Base-by-base conservation (phyloP, 1,140 invertebrate genomes). In the Gyrodactylus bullatarudis region DNA sequence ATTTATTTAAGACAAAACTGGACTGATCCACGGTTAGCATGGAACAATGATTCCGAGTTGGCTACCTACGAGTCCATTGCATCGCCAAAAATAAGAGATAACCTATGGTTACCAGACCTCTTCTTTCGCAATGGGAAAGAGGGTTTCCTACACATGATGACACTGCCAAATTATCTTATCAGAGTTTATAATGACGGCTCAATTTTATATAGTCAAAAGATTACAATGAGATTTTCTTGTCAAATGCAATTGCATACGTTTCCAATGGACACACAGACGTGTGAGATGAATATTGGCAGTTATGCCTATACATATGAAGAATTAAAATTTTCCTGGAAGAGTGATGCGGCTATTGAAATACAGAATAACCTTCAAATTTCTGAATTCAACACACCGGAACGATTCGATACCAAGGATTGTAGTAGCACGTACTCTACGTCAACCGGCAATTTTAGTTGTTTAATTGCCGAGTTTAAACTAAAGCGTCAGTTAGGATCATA, bases 401-500 rank as follows among this genome's bases (percentile, higher is more conserved):
- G 22, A 21, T 22, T 27, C 16, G 68, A 71, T 23, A 26, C 26
- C 2, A 71, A 25, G 1, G 70, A 71, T 26, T 71, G 70, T 23
- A 71, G 21, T 23, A 74, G 24, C 71, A 26, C 21, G 1, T 26
- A 8, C 26, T 23, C 68, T 20, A 71, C 68, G 19, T 24, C 19
- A 1, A 71, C 70, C 26, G 68, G 75, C 20, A 23, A 8, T 26
- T 74, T 71, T 71, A 23, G 21, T 22, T 85, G 84, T 75, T 77
- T 86, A 8, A 81, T 82, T 20, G 83, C 87, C 0, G 86, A 86
- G 78, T 87, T 90, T 77, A 84, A 85, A 71, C 88, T 90, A 76
- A 87, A 88, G 77, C 84, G 88, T 22, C 86, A 88, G 78, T 88
- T 89, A 25, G 87, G 87, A 16, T 88, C 89, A 78, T 87, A 89